Base-by-base conservation (phyloP, 2,113 vertebrate species). In the Potamarius usumacintae region DNA sequence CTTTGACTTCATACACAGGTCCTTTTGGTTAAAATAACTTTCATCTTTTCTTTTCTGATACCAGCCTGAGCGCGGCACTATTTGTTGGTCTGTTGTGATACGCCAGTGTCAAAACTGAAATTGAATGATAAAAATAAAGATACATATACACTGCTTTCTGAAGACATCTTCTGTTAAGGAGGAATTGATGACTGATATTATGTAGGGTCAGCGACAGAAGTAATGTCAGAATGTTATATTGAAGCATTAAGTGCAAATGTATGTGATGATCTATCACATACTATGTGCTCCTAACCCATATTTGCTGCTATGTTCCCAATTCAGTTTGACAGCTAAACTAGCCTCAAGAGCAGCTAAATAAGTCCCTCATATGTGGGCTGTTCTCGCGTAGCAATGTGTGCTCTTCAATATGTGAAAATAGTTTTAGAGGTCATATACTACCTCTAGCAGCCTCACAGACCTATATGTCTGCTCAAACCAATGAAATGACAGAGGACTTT, bases 401-500 rank as follows among this genome's bases (percentile, higher is more conserved):
- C 60, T 82, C 78, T 90, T 88, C 87, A 85, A 77, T 87, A 84
- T 58, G 86, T 82, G 89, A 87, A 89, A 90, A 90, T 89, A 90
- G 85, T 90, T 90, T 90, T 89, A 83, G 89, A 90, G 89, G 77
- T 65, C 88, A 90, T 87, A 90, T 62, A 90, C 53, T 89, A 85
- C 84, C 89, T 89, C 81, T 83, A 79, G 90, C 91, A 92, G 77
- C 87, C 79, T 88, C 89, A 85, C 87, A 90, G 87, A 90, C 85
- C 83, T 89, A 85, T 93, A 88, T 87, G 89, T 89, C 90, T 79
- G 84, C 87, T 90, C 89, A 89, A 90, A 92, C 88, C 89, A 90
- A 88, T 72, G 88, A 93, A 92, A 92, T 88, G 87, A 82, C 89
- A 92, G 86, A 90, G 92, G 94, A 94, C 92, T 95, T 90, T 90